A percentile compares a stretch with the other conserved stretches of the same genome.
These are phyloP conservation scores for Drosophila putrida DNA, from an alignment of 2,888 invertebrate species.

Conservation along the genomic window DNA sequence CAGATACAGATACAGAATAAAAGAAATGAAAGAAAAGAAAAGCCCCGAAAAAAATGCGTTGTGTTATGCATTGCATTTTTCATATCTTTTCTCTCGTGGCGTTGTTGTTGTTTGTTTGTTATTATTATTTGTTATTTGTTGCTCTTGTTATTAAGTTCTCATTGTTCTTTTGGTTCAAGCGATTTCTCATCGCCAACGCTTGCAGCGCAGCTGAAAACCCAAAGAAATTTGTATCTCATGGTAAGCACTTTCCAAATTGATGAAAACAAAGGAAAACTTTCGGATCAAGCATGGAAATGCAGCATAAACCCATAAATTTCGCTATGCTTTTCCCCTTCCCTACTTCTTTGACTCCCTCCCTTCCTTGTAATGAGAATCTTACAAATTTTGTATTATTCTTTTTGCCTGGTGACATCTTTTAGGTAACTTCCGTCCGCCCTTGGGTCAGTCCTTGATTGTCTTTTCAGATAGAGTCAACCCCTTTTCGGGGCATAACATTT, in stretches of 20 bases:
- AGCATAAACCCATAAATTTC: slow-evolving; percentile 71
- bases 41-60: slow-evolving; percentile 58
- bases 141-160: slow-evolving; percentile 62
- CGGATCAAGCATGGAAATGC: slow-evolving; percentile 37
- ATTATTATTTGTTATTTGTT: slow-evolving; percentile 50
- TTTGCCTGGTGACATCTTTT: slow-evolving; percentile 31
- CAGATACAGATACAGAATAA: slow-evolving; percentile 59
- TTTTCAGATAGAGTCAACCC: slow-evolving; percentile 41
- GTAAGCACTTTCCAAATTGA: slow-evolving; percentile 47
- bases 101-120: slow-evolving; percentile 56
- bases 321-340: slow-evolving; percentile 43
- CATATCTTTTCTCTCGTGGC: slow-evolving; percentile 33
- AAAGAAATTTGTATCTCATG: slow-evolving; percentile 19
- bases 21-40: slow-evolving; percentile 53
- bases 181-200: slow-evolving; percentile 64
- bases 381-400: slow-evolving; percentile 66
- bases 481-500: slow-evolving; percentile 57
- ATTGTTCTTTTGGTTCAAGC: slow-evolving; percentile 52
- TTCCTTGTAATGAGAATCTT: slow-evolving; percentile 53
- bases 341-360: not conserved
- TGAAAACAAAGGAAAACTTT: slow-evolving; percentile 26
- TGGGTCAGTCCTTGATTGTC: slow-evolving; percentile 62
- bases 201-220: slow-evolving; percentile 36
- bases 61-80: slow-evolving; percentile 58
- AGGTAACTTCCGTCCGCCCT: slow-evolving; percentile 39